Percentiles rank a stretch among this genome's conserved stretches.
phyloP scores from a whole-genome alignment of 2,888 invertebrate species.

The Saturnia japonica region DNA sequence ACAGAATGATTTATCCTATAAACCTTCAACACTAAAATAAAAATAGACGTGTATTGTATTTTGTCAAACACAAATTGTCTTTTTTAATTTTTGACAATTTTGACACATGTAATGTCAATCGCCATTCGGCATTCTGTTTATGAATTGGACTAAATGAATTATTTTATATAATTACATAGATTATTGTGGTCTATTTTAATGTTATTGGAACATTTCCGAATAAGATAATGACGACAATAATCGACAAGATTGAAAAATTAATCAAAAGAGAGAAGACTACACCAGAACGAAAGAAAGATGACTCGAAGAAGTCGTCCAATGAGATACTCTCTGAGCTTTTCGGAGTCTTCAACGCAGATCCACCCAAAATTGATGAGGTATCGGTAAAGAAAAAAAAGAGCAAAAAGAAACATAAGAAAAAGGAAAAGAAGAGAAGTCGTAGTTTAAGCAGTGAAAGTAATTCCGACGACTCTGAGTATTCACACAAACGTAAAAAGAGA shows the following conservation, averaged over 20 bases:
- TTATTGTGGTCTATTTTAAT: neutral
- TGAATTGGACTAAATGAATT: too few relatives aligned
- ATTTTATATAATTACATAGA: neutral
- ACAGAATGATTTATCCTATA: too few relatives aligned
- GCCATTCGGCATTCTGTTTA: too few relatives aligned
- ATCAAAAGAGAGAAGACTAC: slow-evolving; percentile 75
- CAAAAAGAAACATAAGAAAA: slow-evolving; percentile 84
- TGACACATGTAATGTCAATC: too few relatives aligned
- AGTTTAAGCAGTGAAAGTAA: slow-evolving; percentile 67
- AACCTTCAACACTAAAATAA: too few relatives aligned
- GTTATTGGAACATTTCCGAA: neutral
- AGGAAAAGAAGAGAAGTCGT: slow-evolving; percentile 75
- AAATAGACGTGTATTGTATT: too few relatives aligned
- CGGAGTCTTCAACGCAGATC: slow-evolving; percentile 88
- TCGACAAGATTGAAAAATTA: slow-evolving; percentile 70
- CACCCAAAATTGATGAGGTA: slow-evolving; percentile 80
- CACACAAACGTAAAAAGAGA: slow-evolving; percentile 81
- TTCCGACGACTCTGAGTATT: slow-evolving; percentile 73
- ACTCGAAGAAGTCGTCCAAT: slow-evolving; percentile 84
- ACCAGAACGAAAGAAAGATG: slow-evolving; percentile 71
- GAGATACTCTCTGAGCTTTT: slow-evolving; percentile 93
- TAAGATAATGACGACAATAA: slow-evolving; percentile 60
- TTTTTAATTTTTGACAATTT: too few relatives aligned
- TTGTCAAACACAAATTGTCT: too few relatives aligned
- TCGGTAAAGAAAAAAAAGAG: slow-evolving; percentile 76